phyloP scores from a whole-genome alignment of 2,113 vertebrate genomes.

The Miniopterus natalensis region DNA sequence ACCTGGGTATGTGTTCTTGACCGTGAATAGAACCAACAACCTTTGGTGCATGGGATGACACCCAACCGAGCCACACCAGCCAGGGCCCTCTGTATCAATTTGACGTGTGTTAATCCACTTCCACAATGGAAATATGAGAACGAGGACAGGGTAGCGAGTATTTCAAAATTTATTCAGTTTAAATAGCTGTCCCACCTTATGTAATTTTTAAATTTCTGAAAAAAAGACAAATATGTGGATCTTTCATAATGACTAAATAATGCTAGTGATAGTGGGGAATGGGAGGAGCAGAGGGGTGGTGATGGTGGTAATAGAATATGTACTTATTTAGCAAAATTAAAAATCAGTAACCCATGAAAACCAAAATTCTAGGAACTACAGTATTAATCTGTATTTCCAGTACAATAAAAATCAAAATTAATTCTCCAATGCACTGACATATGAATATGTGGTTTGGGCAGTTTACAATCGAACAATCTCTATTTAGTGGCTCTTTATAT shows the following conservation, averaged over 20 bases:
- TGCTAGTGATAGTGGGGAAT: neutral
- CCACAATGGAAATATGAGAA: neutral
- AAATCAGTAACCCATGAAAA: neutral
- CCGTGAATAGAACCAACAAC: no score
- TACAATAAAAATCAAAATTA: neutral
- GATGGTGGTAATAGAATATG: neutral
- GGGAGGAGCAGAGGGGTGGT: neutral
- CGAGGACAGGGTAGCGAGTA: neutral
- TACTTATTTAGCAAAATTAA: conserved; percentile 41
- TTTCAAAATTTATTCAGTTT: conserved; percentile 12
- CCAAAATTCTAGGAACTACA: neutral
- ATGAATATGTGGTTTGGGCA: neutral
- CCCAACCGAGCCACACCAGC: no score
- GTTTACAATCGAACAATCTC: neutral
- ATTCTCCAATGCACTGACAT: neutral
- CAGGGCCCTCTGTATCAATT: neutral
- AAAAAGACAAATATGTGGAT: neutral
- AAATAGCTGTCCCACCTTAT: neutral
- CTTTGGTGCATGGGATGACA: no score
- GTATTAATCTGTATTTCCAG: neutral
- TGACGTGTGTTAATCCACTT: neutral
- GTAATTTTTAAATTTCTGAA: neutral
- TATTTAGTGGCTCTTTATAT: neutral
- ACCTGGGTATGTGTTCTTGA: no score
- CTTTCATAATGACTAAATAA: conserved; percentile 17